Evolutionary conservation across 2,888 invertebrate species (phyloP), one percentile per base, ranked within the genome.

Genomic region (Agapetus fuscipes): DNA sequence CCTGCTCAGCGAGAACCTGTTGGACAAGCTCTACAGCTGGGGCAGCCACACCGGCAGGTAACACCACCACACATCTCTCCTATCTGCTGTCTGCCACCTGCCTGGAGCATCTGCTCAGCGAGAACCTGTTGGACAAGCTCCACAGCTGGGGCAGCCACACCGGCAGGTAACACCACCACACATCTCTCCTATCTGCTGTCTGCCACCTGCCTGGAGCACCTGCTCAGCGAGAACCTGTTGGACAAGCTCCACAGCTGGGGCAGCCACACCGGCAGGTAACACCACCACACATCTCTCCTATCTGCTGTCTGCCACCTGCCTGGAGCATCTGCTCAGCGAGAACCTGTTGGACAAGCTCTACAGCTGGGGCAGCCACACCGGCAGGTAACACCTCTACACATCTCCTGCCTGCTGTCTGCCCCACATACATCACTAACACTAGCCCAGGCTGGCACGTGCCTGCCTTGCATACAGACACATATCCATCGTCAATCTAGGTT

Each of bases 221-320:
- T 93, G 50, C 71, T 94, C 10, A 81, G 80, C 46, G 90, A 93
- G 63, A 87, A 90, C 62, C 71, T 94, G 34, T 66, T 94, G 43
- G 85, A 88, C 52, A 85, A 83, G 56, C 67, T 94, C 9, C 87
- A 83, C 51, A 80, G 83, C 54, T 94, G 94, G 93, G 86, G 89
- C 39, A 69, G 75, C 45, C 74, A 76, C 53, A 83, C 86, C 41
- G 88, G 89, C 55, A 84, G 85, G 74, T 83, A 58, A 66, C 68
- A 66, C 24, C 37, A n/a, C n/a, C n/a, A n/a, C n/a, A n/a, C n/a
- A n/a, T n/a, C n/a, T n/a, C n/a, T n/a, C n/a, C n/a, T n/a, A n/a
- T n/a, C n/a, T n/a, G n/a, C n/a, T n/a, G n/a, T n/a, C n/a, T 10
- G 74, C 78, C 2, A 72, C 78, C 33, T 86, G 89, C 50, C 68